phyloP scores from a whole-genome alignment of 2,888 invertebrate species.

The Xiphydria camelus region DNA sequence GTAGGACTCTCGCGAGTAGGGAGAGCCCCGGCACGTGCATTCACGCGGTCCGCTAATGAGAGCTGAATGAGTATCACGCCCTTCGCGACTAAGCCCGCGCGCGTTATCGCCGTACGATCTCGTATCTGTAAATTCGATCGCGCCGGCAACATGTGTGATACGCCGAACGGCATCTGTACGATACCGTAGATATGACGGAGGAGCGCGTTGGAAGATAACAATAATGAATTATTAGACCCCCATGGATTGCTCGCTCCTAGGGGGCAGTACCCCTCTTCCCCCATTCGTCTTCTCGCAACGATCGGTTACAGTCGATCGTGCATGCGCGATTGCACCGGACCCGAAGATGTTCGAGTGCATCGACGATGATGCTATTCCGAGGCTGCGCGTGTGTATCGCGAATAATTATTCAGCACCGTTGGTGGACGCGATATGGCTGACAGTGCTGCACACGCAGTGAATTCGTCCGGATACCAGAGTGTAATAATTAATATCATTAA shows the following conservation, averaged over 20 bases:
- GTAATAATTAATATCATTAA: too few species aligned
- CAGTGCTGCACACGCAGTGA: not conserved
- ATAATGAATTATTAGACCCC: slow-evolving; percentile 30
- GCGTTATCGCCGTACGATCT: not conserved
- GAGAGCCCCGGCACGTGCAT: slow-evolving; percentile 14
- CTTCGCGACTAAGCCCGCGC: not conserved
- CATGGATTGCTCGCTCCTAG: slow-evolving; percentile 16
- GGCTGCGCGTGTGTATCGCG: not conserved
- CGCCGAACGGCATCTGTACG: slow-evolving; percentile 8
- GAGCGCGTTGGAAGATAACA: slow-evolving; percentile 24
- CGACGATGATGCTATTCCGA: too few species aligned
- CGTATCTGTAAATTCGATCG: slow-evolving; percentile 9
- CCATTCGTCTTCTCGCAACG: slow-evolving; percentile 13
- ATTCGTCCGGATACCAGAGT: too few species aligned
- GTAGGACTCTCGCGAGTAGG: too few species aligned
- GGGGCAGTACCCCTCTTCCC: slow-evolving; percentile 9
- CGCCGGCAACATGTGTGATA: not conserved
- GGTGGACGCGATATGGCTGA: not conserved
- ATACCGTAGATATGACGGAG: slow-evolving; percentile 2
- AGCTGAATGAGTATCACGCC: slow-evolving; percentile 22
- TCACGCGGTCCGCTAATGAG: slow-evolving; percentile 16
- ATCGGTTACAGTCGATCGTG: slow-evolving; percentile 20
- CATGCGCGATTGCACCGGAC: too few species aligned
- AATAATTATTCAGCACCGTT: not conserved
- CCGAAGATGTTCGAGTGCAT: too few species aligned